These are phyloP conservation scores for Nemotelus pantherinus DNA, from an alignment of 2,888 invertebrate species.

Conservation along the genomic window DNA sequence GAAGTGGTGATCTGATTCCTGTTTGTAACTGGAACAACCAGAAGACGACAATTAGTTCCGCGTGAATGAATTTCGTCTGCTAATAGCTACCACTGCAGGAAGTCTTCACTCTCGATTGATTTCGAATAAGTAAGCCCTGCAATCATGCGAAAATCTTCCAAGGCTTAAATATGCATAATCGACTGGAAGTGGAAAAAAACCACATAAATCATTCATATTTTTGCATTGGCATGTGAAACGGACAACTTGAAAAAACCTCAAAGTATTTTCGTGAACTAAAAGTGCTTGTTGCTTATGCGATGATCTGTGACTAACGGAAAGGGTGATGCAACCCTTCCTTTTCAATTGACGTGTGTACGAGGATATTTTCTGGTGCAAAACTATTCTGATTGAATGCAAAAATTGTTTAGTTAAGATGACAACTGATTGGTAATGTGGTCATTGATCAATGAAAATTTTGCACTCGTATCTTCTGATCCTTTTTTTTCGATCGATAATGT, in stretches of 20 bases:
- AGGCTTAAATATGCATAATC: constrained; percentile 34
- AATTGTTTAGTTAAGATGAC: constrained; percentile 8
- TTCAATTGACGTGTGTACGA: neutral
- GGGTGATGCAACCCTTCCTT: neutral
- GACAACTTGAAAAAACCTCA: neutral
- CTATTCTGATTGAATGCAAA: constrained; percentile 1
- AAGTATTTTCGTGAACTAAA: neutral
- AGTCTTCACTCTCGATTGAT: constrained; percentile 34
- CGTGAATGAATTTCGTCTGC: constrained; percentile 8
- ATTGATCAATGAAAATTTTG: neutral
- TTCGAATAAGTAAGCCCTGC: constrained; percentile 23
- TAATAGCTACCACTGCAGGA: constrained; percentile 9
- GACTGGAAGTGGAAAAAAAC: constrained; percentile 25
- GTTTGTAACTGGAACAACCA: constrained; percentile 14
- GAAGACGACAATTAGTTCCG: constrained; percentile 24
- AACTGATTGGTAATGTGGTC: constrained; percentile 17
- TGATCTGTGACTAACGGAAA: neutral
- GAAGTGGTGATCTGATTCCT: no score
- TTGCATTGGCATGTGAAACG: neutral
- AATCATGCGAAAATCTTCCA: constrained; percentile 34
- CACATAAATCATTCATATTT: neutral
- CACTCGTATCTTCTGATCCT: neutral
- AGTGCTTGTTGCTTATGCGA: neutral
- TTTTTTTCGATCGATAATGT: neutral
- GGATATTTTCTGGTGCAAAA: neutral